phyloP scores from a whole-genome alignment of 2,888 invertebrate genomes.

The Nowickia ferox region DNA sequence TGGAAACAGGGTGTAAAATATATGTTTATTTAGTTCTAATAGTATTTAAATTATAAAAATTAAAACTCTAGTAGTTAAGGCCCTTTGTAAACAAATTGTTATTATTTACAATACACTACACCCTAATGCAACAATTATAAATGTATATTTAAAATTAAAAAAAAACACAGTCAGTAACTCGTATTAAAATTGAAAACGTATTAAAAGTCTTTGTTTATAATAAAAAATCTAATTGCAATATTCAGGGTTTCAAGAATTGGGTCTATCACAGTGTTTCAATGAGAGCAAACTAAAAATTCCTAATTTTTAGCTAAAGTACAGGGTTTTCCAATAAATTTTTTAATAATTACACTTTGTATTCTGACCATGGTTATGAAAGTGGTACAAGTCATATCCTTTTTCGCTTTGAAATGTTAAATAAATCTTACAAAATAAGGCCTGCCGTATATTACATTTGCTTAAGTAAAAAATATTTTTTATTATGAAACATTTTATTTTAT shows the following conservation, averaged over 20 bases:
- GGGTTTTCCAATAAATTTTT: too few relatives aligned
- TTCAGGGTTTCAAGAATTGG: not conserved
- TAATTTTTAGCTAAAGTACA: too few relatives aligned
- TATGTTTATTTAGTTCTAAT: conserved; percentile 43
- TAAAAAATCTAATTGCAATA: not conserved
- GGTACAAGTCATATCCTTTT: too few relatives aligned
- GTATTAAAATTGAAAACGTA: not conserved
- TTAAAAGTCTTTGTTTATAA: not conserved
- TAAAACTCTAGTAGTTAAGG: conserved; percentile 37
- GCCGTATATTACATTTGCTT: too few relatives aligned
- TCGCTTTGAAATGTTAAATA: too few relatives aligned
- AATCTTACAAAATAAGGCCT: too few relatives aligned
- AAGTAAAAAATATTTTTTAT: too few relatives aligned
- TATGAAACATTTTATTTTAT: too few relatives aligned
- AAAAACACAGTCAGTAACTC: conserved; percentile 5
- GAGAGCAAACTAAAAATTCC: not conserved
- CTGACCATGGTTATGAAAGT: too few relatives aligned
- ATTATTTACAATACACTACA: not conserved
- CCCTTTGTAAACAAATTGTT: conserved; percentile 53
- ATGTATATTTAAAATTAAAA: not conserved
- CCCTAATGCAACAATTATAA: not conserved
- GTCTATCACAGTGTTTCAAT: not conserved
- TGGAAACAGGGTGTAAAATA: not conserved
- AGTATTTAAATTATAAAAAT: conserved; percentile 46
- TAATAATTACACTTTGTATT: too few relatives aligned